Conservation (phyloP, 2,797 vertebrate genomes). For the Nyctibius grandis region DNA sequence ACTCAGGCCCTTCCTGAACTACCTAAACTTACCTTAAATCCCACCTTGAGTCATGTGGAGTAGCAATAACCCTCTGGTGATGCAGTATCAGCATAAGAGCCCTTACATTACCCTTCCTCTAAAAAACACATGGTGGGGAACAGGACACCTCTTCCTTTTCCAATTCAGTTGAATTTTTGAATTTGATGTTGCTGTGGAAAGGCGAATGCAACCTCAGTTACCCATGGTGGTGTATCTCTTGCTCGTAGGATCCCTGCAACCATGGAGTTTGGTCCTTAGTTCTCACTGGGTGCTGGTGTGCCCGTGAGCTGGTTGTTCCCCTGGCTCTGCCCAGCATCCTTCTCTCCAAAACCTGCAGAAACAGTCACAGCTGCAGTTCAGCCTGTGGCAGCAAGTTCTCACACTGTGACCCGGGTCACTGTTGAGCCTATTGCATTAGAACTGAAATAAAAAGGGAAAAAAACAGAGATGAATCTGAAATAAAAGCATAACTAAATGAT, state of each 20-base stretch:
- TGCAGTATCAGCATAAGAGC: neutral
- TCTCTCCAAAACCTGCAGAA: neutral
- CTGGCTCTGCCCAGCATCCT: neutral
- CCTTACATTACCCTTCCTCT: neutral
- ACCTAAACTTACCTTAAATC: neutral
- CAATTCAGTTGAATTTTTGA: neutral
- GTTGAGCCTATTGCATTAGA: neutral
- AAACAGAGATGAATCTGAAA: slow-evolving; percentile 43
- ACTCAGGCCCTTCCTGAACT: neutral
- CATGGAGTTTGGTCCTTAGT: neutral
- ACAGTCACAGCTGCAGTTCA: neutral
- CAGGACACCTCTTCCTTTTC: neutral
- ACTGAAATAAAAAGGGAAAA: neutral
- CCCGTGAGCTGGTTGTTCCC: neutral
- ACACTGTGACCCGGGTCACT: neutral
- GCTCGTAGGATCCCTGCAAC: neutral
- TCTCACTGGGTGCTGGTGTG: neutral
- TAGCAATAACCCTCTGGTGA: neutral
- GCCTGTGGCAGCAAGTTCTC: neutral
- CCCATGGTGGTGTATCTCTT: neutral
- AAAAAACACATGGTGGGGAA: neutral
- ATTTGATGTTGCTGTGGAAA: neutral
- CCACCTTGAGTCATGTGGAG: neutral
- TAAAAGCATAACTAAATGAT: slow-evolving; percentile 57
- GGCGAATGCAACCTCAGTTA: neutral